These are phyloP conservation scores for Gryllus longicercus DNA, from an alignment of 2,888 invertebrate genomes.

Conservation along the genomic window DNA sequence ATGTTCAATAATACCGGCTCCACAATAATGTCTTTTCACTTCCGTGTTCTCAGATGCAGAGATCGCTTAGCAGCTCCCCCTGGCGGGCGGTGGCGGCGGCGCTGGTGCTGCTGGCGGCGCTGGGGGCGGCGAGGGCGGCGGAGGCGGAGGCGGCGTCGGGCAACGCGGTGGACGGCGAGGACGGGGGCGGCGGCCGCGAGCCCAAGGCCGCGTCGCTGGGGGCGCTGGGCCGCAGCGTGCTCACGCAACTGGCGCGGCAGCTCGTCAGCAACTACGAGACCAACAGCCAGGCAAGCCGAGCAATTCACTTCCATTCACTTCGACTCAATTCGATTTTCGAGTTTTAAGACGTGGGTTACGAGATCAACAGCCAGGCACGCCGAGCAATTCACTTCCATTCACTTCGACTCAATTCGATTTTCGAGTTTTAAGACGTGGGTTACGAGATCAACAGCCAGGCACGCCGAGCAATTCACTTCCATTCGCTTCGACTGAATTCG, in stretches of 20 bases:
- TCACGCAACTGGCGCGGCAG: slow-evolving; percentile 62
- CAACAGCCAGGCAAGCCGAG: slow-evolving; percentile 49
- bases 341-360: no score
- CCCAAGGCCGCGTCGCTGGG: not conserved
- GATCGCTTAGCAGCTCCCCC: not conserved
- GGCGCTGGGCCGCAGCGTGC: slow-evolving; percentile 40
- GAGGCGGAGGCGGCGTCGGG: not conserved
- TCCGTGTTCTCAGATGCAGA: no score
- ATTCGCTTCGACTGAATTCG: no score
- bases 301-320: not conserved
- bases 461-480: no score
- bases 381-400: no score
- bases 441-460: slow-evolving; percentile 21
- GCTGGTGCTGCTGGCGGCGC: not conserved
- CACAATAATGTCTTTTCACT: no score
- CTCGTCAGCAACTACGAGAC: slow-evolving; percentile 65
- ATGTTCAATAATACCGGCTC: no score
- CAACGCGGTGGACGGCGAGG: not conserved
- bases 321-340: no score
- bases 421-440: no score
- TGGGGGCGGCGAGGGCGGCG: not conserved
- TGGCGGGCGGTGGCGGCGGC: not conserved
- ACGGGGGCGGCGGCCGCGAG: not conserved
- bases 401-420: no score
- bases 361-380: slow-evolving; percentile 22